Evolutionary conservation across 2,888 invertebrate genomes (phyloP).

Genomic region (Teleogryllus oceanicus): DNA sequence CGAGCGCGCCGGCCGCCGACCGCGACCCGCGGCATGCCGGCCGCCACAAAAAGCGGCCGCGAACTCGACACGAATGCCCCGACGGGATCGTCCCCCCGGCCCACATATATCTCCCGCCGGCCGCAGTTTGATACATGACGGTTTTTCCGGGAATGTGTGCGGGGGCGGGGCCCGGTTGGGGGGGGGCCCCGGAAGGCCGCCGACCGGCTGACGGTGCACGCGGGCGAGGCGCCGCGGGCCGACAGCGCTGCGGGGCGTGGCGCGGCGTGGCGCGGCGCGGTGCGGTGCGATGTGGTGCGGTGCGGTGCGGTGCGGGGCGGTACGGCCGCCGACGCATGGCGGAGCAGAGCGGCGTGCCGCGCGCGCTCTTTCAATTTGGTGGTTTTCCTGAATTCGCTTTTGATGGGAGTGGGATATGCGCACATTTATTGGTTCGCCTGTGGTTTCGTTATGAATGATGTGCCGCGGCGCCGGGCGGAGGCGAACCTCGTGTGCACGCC

Average conservation of each 20-base stretch:
- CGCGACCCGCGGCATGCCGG: conserved; percentile 18
- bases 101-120: conserved; percentile 9
- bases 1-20: background rate
- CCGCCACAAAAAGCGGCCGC: conserved; percentile 4
- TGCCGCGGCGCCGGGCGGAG: background rate
- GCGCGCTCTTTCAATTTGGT: background rate
- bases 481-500: background rate
- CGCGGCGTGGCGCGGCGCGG: background rate
- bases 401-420: background rate
- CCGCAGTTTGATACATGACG: conserved; percentile 18
- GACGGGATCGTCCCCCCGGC: background rate
- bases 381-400: background rate
- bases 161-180: no score
- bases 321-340: background rate
- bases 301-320: background rate
- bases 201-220: background rate
- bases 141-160: no score
- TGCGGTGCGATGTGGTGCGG: background rate
- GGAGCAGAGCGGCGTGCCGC: background rate
- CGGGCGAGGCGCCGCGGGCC: background rate
- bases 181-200: no score
- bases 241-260: background rate
- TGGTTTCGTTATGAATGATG: background rate
- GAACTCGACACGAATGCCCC: conserved; percentile 8
- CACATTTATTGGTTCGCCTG: conserved; percentile 5